Evolutionary conservation across 2,113 vertebrate genomes (phyloP).

Genomic region (Ptilonorhynchus violaceus): DNA sequence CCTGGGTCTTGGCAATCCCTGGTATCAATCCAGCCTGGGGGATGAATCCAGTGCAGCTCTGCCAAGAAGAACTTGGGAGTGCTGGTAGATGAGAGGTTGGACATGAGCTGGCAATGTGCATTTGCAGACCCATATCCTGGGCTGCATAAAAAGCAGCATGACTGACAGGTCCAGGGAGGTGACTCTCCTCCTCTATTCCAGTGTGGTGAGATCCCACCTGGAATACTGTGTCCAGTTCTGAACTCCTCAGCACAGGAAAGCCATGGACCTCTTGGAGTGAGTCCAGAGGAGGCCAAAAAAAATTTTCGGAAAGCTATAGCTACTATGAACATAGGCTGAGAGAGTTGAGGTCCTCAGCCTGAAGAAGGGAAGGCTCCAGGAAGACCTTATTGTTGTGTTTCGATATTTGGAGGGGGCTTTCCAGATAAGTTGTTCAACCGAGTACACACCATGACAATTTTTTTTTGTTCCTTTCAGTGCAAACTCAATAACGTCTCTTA

Average conservation of each 20-base stretch:
- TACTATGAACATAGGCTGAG: background rate
- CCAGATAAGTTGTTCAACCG: background rate
- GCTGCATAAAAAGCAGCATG: background rate
- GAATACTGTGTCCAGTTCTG: background rate
- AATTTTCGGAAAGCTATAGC: background rate
- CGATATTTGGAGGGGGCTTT: background rate
- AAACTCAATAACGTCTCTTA: background rate
- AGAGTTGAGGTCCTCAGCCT: background rate
- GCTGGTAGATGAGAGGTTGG: background rate
- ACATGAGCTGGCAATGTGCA: background rate
- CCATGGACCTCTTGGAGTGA: background rate
- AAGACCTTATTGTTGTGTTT: background rate
- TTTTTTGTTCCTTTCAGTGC: background rate
- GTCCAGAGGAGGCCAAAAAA: background rate
- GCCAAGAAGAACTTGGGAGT: background rate
- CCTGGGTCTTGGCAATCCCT: fast-evolving
- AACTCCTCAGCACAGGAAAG: background rate
- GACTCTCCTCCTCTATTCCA: background rate
- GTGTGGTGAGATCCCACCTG: background rate
- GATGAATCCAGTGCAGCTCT: background rate
- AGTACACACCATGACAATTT: background rate
- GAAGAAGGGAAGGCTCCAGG: background rate
- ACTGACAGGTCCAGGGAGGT: background rate
- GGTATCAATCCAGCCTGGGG: background rate
- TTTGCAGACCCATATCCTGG: background rate